Percentiles rank a stretch among this genome's conserved stretches.
Conservation (phyloP, 2,113 vertebrate species). For the Rhynchopsitta pachyrhyncha region DNA sequence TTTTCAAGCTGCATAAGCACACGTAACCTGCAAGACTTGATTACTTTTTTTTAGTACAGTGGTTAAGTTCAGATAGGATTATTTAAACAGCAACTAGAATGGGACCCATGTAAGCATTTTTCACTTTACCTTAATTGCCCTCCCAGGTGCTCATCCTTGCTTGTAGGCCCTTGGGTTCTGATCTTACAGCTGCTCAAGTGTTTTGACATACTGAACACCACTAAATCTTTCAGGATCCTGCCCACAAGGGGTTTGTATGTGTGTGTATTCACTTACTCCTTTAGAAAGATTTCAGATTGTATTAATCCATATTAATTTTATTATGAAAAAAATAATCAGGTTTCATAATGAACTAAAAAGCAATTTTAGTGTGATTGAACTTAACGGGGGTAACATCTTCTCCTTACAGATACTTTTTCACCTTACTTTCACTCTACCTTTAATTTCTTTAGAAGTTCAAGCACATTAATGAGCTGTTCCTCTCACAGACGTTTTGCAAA, state of each 20-base stretch:
- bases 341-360: not conserved
- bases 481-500: constrained; percentile 20
- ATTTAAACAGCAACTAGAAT: not conserved
- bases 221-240: not conserved
- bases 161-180: not conserved
- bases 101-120: not conserved
- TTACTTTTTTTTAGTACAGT: constrained; percentile 2
- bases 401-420: not conserved
- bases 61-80: constrained; percentile 15
- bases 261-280: not conserved
- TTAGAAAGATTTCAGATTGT: not conserved
- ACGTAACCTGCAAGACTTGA: constrained; percentile 23
- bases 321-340: not conserved
- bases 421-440: not conserved
- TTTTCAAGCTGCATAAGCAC: constrained; percentile 27
- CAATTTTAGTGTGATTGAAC: not conserved
- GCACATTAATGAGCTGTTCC: not conserved
- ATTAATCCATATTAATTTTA: not conserved
- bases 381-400: not conserved
- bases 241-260: not conserved
- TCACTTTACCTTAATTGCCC: not conserved
- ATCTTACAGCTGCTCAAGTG: not conserved
- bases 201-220: not conserved
- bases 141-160: not conserved
- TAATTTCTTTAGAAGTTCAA: constrained; percentile 11